Evolutionary conservation across 2,888 invertebrate genomes (phyloP), one percentile per base, ranked within the genome.

Genomic region (Chrysomela aeneicollis): DNA sequence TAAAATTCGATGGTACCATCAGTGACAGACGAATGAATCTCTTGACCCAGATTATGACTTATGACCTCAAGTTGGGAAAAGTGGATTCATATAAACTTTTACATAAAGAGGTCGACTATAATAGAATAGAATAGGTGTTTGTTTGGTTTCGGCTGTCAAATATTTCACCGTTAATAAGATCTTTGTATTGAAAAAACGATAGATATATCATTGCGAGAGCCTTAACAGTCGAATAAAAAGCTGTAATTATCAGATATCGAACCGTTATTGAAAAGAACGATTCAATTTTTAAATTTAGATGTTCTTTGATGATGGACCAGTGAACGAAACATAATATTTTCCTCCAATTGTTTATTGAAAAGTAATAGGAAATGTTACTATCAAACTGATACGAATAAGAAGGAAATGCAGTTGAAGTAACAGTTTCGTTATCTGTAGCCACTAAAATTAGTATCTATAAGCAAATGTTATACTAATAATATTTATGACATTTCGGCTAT

Each of bases 11-110:
- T 59, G 53, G 52, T 35, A 57, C 32, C n/a, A 59, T 59, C 59
- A 64, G 57, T 49, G 46, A 61, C 46, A 60, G 60, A 55, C 30
- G n/a, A 42, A 64, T 64, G n/a, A 42, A 64, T 64, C 54, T 35
- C 42, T 37, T 61, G 64, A 64, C 64, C 64, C 61, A 64, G 57
- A 35, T 64, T 58, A 52, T 64, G 64, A 64, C 64, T 61, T 64
- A 30, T 60, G 64, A 64, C 61, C 64, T 64, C 61, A 22, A 50
- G 10, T 55, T 47, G 59, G 62, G 37, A 61, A 61, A 42, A 54
- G 42, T 32, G 21, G 22, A 42, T 46, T 9, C 46, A 3, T 46
- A 46, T 46, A 22, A 55, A 46, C 21, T 57, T 46, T 46, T 57
- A 57, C 57, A 47, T 46, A 57, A 10, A 46, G 57, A 57, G 46